These are phyloP conservation scores for Hylia prasina DNA, from an alignment of 2,113 vertebrate species.

Conservation along the genomic window DNA sequence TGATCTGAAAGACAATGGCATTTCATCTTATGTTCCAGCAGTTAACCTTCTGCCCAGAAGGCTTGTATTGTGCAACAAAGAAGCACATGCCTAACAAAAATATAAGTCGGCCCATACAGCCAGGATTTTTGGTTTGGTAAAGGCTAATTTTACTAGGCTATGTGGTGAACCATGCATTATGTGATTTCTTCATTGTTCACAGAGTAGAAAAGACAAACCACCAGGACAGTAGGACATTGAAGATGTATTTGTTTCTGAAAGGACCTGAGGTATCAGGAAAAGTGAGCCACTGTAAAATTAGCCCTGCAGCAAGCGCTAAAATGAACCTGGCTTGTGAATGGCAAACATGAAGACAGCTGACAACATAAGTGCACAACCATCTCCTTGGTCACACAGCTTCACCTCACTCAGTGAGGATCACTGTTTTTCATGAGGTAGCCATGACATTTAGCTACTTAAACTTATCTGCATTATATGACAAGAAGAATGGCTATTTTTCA, in stretches of 20 bases:
- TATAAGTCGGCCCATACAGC: neutral
- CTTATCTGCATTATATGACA: neutral
- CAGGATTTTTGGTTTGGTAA: neutral
- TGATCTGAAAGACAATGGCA: neutral
- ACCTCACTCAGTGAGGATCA: neutral
- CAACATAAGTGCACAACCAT: rapidly evolving
- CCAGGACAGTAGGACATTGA: neutral
- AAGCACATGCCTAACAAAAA: neutral
- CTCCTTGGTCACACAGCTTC: neutral
- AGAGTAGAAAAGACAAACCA: neutral
- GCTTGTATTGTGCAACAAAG: neutral
- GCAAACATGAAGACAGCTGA: neutral
- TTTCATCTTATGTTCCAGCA: neutral
- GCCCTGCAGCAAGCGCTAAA: neutral
- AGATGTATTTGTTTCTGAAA: neutral
- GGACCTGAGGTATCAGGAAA: neutral
- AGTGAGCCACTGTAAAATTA: neutral
- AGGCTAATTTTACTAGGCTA: neutral
- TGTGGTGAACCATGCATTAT: neutral
- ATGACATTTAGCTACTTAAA: neutral
- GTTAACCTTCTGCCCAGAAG: neutral
- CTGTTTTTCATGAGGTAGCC: neutral
- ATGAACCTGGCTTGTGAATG: neutral
- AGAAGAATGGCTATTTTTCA: neutral
- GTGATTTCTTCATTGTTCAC: neutral